Evolutionary conservation across 2,113 vertebrate species (phyloP).

Genomic region (Nymphicus hollandicus): DNA sequence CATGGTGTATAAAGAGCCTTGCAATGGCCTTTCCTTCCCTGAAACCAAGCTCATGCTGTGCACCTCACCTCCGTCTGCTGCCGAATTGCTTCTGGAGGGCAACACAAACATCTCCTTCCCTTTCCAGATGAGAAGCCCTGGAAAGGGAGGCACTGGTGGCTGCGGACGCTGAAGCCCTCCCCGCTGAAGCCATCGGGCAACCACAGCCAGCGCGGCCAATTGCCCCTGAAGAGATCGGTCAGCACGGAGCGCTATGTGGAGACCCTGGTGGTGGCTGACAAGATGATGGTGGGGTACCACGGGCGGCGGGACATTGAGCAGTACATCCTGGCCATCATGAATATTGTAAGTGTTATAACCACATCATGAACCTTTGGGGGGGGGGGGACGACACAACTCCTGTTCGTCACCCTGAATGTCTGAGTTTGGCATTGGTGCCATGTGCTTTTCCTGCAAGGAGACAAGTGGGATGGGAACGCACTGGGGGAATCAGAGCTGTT

Average conservation of each 20-base stretch:
- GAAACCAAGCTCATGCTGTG: fast-evolving
- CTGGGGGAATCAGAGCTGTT: neutral
- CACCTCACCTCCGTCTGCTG: neutral
- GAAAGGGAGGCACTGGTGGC: constrained; percentile 91
- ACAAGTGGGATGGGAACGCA: fast-evolving
- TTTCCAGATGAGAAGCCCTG: constrained; percentile 89
- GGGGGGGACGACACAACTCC: fast-evolving
- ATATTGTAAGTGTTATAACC: constrained; percentile 96
- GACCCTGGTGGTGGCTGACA: constrained; percentile 96
- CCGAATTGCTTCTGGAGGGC: neutral
- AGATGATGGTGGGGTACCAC: constrained; percentile 99
- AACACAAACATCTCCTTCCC: neutral
- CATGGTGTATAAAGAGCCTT: neutral
- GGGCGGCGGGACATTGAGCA: constrained; percentile 97
- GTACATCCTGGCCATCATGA: constrained; percentile 98
- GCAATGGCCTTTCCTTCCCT: neutral
- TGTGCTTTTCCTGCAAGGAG: neutral
- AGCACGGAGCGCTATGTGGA: constrained; percentile 95
- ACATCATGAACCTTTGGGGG: neutral
- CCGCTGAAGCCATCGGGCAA: constrained; percentile 75
- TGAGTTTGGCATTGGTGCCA: neutral
- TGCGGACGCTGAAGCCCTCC: constrained; percentile 85
- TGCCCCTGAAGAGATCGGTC: constrained; percentile 92
- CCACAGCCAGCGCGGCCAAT: constrained; percentile 85
- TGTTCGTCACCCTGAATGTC: fast-evolving